A percentile compares a stretch with the other conserved stretches of the same genome.
These are phyloP conservation scores for Neocrepidodera transversa DNA, from an alignment of 2,888 invertebrate species.

Conservation along the genomic window DNA sequence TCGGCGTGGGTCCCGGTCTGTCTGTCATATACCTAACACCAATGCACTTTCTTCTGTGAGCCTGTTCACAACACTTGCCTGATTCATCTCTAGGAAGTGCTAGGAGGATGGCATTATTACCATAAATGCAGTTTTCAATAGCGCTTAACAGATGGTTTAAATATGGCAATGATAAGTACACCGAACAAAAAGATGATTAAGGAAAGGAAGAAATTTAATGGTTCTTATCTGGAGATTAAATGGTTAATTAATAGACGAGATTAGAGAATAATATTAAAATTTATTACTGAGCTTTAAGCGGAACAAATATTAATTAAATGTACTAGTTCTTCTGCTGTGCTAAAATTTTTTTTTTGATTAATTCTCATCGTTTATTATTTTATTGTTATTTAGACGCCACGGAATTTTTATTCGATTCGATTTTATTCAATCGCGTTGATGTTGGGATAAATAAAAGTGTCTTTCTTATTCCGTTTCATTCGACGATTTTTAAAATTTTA, in stretches of 20 bases:
- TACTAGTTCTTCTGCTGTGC: too few relatives aligned
- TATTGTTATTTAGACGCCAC: too few relatives aligned
- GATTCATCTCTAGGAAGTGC: slow-evolving; percentile 39
- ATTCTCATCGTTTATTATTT: too few relatives aligned
- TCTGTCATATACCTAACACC: slow-evolving; percentile 33
- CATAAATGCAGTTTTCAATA: slow-evolving; percentile 19
- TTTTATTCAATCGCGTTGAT: too few relatives aligned
- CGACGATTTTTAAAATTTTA: too few relatives aligned
- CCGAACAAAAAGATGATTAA: not conserved
- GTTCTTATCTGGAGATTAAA: not conserved
- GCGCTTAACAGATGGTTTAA: slow-evolving; percentile 3
- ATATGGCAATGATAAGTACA: not conserved
- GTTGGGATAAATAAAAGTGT: too few relatives aligned
- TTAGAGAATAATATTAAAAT: not conserved
- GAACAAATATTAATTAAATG: too few relatives aligned
- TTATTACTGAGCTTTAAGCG: too few relatives aligned
- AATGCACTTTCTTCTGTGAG: slow-evolving; percentile 24
- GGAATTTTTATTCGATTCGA: too few relatives aligned
- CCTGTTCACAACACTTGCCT: slow-evolving; percentile 14
- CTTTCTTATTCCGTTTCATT: too few relatives aligned
- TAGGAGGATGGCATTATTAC: slow-evolving; percentile 19
- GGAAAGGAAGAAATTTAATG: not conserved
- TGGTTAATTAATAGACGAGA: not conserved
- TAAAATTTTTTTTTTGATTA: too few relatives aligned
- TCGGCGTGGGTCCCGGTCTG: slow-evolving; percentile 26